Conservation (phyloP, 1,140 invertebrate genomes). For the Geopemphigus sp. region DNA sequence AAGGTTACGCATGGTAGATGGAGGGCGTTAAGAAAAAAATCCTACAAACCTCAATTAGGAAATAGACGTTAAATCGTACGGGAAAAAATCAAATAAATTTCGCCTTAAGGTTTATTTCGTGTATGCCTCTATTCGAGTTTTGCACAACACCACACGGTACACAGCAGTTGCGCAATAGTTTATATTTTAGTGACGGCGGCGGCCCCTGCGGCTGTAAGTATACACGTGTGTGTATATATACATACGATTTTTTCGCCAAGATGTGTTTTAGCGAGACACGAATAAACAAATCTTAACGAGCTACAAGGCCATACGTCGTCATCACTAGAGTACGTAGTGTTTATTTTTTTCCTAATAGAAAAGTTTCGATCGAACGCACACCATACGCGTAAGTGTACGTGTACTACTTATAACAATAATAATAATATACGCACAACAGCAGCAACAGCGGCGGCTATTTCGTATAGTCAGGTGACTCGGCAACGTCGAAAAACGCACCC, state of each 20-base stretch:
- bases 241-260: neutral
- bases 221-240: too few species aligned
- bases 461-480: conserved; percentile 18
- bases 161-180: neutral
- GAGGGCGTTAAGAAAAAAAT: too few species aligned
- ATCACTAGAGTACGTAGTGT: neutral
- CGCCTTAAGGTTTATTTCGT: too few species aligned
- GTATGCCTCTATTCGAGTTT: too few species aligned
- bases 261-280: neutral
- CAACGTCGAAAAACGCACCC: conserved; percentile 46
- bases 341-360: neutral
- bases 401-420: too few species aligned
- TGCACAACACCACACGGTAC: too few species aligned
- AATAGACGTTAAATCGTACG: too few species aligned
- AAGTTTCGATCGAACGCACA: neutral
- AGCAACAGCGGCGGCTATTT: conserved; percentile 6
- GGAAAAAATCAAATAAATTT: too few species aligned
- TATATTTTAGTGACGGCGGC: neutral
- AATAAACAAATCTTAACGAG: conserved; percentile 21
- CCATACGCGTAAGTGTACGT: too few species aligned
- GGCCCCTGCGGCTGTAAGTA: neutral
- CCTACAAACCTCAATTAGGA: too few species aligned
- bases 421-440: neutral
- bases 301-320: conserved; percentile 19
- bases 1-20: too few species aligned